Conservation (phyloP, 2,113 vertebrate species). For the Girardinichthys multiradiatus region DNA sequence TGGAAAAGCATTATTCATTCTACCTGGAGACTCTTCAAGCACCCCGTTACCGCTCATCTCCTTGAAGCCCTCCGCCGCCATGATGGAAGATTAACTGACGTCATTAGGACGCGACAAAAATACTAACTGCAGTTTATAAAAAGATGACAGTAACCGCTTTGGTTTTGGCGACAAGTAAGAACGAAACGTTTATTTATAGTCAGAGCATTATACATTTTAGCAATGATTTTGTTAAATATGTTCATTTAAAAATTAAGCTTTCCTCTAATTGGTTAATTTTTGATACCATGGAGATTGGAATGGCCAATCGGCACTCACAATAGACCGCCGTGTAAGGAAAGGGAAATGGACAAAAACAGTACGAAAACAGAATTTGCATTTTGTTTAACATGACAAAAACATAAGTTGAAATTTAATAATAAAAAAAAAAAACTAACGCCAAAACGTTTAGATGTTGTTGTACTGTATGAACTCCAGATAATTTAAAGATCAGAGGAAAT, state of each 20-base stretch:
- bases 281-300: not conserved
- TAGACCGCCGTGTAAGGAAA: not conserved
- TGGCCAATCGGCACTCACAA: not conserved
- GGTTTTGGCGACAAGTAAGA: not conserved
- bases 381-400: no score
- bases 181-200: not conserved
- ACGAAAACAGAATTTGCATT: no score
- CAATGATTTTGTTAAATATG: not conserved
- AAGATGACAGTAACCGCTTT: not conserved
- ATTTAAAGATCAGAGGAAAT: no score
- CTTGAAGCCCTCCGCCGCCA: slow-evolving; percentile 78
- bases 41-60: slow-evolving; percentile 72
- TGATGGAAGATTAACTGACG: slow-evolving; percentile 62
- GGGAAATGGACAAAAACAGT: no score
- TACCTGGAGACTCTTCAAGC: slow-evolving; percentile 70
- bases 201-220: not conserved
- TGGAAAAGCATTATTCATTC: not conserved
- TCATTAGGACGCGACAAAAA: slow-evolving; percentile 58
- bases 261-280: not conserved
- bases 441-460: no score
- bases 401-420: no score
- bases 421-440: no score
- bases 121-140: no score
- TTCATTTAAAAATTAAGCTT: not conserved
- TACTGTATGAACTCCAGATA: no score